Evolutionary conservation across 2,113 vertebrate genomes (phyloP), one percentile per base, ranked within the genome.

Genomic region (Chauna torquata): DNA sequence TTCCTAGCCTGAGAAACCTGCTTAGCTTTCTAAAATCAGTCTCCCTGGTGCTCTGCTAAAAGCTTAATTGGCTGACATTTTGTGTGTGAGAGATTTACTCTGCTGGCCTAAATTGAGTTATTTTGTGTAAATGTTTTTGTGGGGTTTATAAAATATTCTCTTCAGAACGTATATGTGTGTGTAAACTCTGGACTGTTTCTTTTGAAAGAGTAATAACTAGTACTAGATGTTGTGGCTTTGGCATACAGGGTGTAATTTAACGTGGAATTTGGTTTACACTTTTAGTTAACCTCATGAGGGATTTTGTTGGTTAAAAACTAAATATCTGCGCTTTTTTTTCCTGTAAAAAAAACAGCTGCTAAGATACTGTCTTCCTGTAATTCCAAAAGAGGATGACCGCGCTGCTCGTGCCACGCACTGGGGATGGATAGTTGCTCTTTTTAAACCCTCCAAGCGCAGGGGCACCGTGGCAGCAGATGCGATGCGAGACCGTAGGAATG

Each of bases 11-110:
- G 94, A 94, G 96, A 97, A 96, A 97, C 95, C 88, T 87, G 89
- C 97, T 95, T 94, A 86, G 88, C 88, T 96, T 94, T 96, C 94
- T 90, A 82, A 96, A 97, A 94, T 86, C 34, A 12, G 83, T 96
- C 82, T 97, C 75, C 88, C 87, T 94, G 82, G 96, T 97, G 88
- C 90, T 86, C 77, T 92, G 89, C 88, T 92, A 92, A 97, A 81
- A 92, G 94, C 75, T 82, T 97, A 96, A 96, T 96, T 97, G 95
- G 96, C 93, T 97, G 94, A 93, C 90, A 94, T 95, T 96, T 90
- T 97, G 86, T 95, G 40, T 96, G 61, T 61, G 87, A 94, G 97
- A 95, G 80, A 93, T 88, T 93, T 92, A 77, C 72, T 97, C 95
- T 97, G 66, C 84, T 92, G 95, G 94, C 94, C 96, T 87, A 97